phyloP scores from a whole-genome alignment of 1,140 invertebrate species.

The Papilio xuthus region DNA sequence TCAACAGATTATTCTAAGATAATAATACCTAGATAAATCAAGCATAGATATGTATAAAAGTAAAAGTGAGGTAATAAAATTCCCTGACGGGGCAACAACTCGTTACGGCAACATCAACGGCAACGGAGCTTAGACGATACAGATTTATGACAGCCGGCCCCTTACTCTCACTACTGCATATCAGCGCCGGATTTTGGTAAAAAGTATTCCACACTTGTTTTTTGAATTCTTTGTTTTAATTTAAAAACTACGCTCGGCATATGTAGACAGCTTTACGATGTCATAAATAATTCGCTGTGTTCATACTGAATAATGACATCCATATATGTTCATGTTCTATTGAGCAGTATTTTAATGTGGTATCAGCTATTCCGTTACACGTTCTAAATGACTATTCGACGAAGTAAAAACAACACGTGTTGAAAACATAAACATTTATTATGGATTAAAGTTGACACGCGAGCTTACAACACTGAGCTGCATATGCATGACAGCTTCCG shows the following conservation, averaged over 20 bases:
- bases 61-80: constrained; percentile 69
- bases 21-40: neutral
- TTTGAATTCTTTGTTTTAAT: too few relatives aligned
- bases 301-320: neutral
- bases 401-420: constrained; percentile 14
- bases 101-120: constrained; percentile 43
- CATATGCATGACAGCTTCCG: neutral
- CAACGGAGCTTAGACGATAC: constrained; percentile 34
- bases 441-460: constrained; percentile 13
- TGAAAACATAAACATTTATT: constrained; percentile 7
- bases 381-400: constrained; percentile 1
- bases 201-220: too few relatives aligned
- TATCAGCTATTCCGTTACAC: constrained; percentile 6
- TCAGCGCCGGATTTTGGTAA: constrained; percentile 1
- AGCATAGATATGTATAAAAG: constrained; percentile 50
- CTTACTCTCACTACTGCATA: constrained; percentile 43
- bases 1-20: too few relatives aligned
- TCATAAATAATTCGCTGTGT: neutral
- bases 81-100: constrained; percentile 52
- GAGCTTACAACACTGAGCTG: neutral
- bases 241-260: too few relatives aligned
- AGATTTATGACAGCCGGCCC: constrained; percentile 54
- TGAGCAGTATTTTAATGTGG: neutral
- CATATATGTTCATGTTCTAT: neutral
- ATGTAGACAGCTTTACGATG: neutral